phyloP scores from a whole-genome alignment of 2,113 vertebrate genomes.

The Cinclus mexicanus region DNA sequence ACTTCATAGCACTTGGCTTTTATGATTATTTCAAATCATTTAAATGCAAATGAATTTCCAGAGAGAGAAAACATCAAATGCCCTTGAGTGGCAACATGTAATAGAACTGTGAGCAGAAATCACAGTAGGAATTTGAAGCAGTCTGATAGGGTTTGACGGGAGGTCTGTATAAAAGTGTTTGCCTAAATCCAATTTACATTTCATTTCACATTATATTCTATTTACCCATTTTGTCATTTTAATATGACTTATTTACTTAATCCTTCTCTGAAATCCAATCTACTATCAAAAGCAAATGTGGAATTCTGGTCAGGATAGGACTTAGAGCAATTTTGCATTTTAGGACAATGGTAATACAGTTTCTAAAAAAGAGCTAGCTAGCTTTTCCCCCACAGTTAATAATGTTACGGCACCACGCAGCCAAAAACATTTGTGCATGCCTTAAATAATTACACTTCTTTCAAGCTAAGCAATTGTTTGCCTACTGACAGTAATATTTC shows the following conservation, averaged over 20 bases:
- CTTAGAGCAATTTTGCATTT: constrained; percentile 32
- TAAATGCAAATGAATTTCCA: constrained; percentile 91
- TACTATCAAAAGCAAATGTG: constrained; percentile 44
- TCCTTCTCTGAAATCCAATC: constrained; percentile 72
- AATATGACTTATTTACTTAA: constrained; percentile 82
- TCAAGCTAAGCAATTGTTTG: constrained; percentile 56
- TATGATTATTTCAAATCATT: constrained; percentile 91
- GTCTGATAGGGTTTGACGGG: constrained; percentile 75
- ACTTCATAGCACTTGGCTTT: constrained; percentile 90
- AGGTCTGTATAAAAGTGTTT: constrained; percentile 77
- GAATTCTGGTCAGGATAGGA: constrained; percentile 54
- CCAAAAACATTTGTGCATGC: constrained; percentile 25
- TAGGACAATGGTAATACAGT: constrained; percentile 28
- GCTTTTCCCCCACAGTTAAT: neutral
- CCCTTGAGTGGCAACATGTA: constrained; percentile 85
- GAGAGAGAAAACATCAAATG: constrained; percentile 85
- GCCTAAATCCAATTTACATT: constrained; percentile 84
- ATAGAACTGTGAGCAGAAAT: constrained; percentile 73
- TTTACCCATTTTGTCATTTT: constrained; percentile 81
- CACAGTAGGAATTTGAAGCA: constrained; percentile 74
- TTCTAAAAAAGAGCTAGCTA: constrained; percentile 4
- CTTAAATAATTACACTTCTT: constrained; percentile 57
- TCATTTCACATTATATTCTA: constrained; percentile 78
- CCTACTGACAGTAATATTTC: constrained; percentile 49
- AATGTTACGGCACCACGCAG: neutral